Evolutionary conservation across 92 coral and sea anemone genomes (phyloP), one percentile per base, ranked within the genome.

Genomic region (Nematostella vectensis): DNA sequence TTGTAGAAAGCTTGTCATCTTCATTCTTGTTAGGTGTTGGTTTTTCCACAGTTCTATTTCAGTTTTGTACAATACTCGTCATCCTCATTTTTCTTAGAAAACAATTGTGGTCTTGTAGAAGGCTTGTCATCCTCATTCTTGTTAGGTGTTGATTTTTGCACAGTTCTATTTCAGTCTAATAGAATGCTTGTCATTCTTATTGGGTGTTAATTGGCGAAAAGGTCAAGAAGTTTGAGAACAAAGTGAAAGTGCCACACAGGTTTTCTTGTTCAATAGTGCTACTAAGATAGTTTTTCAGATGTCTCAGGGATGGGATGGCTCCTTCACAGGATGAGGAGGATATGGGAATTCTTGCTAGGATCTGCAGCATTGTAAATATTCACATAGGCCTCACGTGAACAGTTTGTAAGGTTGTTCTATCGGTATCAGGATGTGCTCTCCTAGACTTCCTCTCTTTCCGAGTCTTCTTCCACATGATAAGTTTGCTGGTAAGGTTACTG

Each of bases 341-440:
- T 27, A 72, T 72, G 27, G 79, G 79, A 59, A 72, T 53, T 62
- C 71, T 72, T 64, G 79, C 79, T 62, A 57, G 79, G 16, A 72
- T 71, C 56, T 72, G 79, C 65, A 72, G 48, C 49, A 72, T 50
- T 57, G 79, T 29, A 70, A 52, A 60, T 70, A 48, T 70, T 70
- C 21, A 68, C 59, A 38, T 59, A 60, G 49, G 76, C 79, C 44
- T 72, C 71, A 42, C 63, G 43, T 72, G 71, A 63, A 72, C 65
- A 27, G 44, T 71, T 72, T 64, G 64, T 31, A 63, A 58, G 65
- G 72, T 29, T 31, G 62, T 71, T 56, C 71, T 62, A 25, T 62
- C 79, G 31, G 71, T 72, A 71, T 72, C 79, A 61, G 79, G 54
- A 72, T 63, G 53, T 61, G 55, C 50, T 29, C 55, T 49, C 68